Base-by-base conservation (phyloP, 2,797 vertebrate genomes). In the Pipistrellus pipistrellus region DNA sequence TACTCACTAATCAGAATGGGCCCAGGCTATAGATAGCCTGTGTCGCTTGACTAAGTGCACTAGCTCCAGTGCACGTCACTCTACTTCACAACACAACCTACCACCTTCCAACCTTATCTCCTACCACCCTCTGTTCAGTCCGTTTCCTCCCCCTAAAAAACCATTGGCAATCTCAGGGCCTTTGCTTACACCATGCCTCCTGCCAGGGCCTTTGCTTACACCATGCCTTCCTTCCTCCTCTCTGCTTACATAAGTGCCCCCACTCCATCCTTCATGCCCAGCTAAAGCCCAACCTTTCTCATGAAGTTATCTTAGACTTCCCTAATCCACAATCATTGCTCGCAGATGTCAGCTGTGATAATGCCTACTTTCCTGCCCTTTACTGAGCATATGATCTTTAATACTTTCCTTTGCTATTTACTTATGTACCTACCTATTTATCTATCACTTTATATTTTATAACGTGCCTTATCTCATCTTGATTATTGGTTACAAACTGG, bases 91-190 rank as follows among this genome's bases (percentile, higher is more conserved):
- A 73, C 51, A 69, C 81, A 38, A 71, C 30, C 82, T 81, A n/a
- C 76, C 64, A n/a, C 76, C 64, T 95, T 91, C 81, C 77, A 93
- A 38, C 77, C 41, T 95, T 77, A 88, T 93, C 77, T 88, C 88
- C 64, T 78, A 25, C 69, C 1, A 14, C 1, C 3, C 86, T 59
- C 88, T 68, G 23, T 77, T 89, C 62, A 66, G 38, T 83, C 53
- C 1, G 11, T 53, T 91, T 94, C 90, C 90, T 68, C 81, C 80
- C 76, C 66, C 78, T 57, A 30, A 6, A 77, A 59, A 55, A 41
- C 20, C 89, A 93, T 57, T 59, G 87, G 86, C 81, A 93, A 57
- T 92, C 88, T 91, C 91, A 87, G 89, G 82, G 87, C 27, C 80
- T 94, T 78, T 46, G 69, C 69, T 91, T 95, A 64, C 69, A 76